phyloP scores from a whole-genome alignment of 2,888 invertebrate genomes.

The Andrena marginata region DNA sequence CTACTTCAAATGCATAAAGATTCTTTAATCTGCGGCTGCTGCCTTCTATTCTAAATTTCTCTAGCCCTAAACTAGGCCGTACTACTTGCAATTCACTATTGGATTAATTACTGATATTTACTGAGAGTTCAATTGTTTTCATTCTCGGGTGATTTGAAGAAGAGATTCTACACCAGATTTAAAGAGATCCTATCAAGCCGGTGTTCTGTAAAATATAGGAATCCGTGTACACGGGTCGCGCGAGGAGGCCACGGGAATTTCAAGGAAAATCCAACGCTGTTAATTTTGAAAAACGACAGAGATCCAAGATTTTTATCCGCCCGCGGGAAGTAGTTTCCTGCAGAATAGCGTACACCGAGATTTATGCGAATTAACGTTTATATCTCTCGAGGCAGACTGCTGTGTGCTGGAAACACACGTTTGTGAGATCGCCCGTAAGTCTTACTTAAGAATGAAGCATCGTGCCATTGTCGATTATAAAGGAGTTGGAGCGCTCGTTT shows the following conservation, averaged over 20 bases:
- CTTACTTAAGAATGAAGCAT: conserved; percentile 9
- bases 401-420: background rate
- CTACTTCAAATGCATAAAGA: too few species aligned
- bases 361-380: conserved; percentile 17
- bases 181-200: too few species aligned
- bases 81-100: background rate
- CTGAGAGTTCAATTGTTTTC: background rate
- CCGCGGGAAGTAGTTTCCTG: background rate
- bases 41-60: background rate
- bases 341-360: background rate
- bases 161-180: too few species aligned
- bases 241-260: background rate
- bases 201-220: too few species aligned
- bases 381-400: conserved; percentile 1
- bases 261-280: background rate
- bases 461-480: background rate
- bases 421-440: background rate
- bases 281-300: conserved; percentile 1
- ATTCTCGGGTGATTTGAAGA: too few species aligned
- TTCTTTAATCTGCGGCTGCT: too few species aligned
- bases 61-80: background rate
- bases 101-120: background rate
- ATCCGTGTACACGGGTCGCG: too few species aligned
- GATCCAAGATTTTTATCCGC: background rate
- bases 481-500: background rate